A percentile compares a stretch with the other conserved stretches of the same genome.
Conservation (phyloP, 2,888 invertebrate species). For the Metallyticus violacea region DNA sequence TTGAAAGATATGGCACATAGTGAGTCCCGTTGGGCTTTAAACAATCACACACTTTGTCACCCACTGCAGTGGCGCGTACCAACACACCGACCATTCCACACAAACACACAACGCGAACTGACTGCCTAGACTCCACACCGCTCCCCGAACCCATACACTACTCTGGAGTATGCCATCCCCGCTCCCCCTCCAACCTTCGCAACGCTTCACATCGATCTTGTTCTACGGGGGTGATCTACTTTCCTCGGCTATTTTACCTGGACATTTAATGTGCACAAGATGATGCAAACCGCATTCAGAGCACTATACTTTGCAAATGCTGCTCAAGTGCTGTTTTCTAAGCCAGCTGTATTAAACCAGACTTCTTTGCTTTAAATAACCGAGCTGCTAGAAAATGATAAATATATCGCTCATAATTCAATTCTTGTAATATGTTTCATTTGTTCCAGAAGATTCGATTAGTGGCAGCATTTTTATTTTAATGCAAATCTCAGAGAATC, state of each 20-base stretch:
- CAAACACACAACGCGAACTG: not conserved
- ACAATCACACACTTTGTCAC: not conserved
- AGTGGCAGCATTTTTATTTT: too few species aligned
- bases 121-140: not conserved
- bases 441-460: too few species aligned
- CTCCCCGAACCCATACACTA: not conserved
- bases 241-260: not conserved
- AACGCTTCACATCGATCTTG: not conserved
- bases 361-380: too few species aligned
- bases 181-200: not conserved
- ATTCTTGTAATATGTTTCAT: too few species aligned
- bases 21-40: too few species aligned
- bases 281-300: not conserved
- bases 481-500: too few species aligned
- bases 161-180: not conserved
- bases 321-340: too few species aligned
- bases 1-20: too few species aligned
- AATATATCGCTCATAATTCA: too few species aligned
- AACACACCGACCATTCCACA: not conserved
- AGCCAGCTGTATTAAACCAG: too few species aligned
- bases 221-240: not conserved
- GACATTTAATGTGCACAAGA: not conserved
- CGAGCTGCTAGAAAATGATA: too few species aligned
- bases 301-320: not conserved
- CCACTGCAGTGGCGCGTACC: not conserved